Percentiles rank a stretch among this genome's conserved stretches.
These are phyloP conservation scores for Cetoscarus ocellatus DNA, from an alignment of 2,797 vertebrate species.

Conservation along the genomic window DNA sequence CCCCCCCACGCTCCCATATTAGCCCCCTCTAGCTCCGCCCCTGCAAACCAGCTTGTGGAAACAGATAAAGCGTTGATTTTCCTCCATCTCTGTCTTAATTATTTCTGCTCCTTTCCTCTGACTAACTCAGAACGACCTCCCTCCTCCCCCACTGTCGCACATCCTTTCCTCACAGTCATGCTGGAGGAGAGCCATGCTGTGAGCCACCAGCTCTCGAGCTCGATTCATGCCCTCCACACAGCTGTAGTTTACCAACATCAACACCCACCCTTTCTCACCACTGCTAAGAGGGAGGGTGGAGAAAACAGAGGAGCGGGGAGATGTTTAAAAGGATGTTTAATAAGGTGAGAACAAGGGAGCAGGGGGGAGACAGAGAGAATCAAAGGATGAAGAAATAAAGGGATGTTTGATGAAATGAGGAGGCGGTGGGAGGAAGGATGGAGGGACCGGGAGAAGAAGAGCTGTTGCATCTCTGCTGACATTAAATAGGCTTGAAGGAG, in stretches of 20 bases:
- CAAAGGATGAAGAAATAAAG: slow-evolving; percentile 54
- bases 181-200: slow-evolving; percentile 31
- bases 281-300: slow-evolving; percentile 31
- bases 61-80: slow-evolving; percentile 14
- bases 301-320: slow-evolving; percentile 19
- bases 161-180: slow-evolving; percentile 17
- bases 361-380: slow-evolving; percentile 40
- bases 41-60: slow-evolving; percentile 52
- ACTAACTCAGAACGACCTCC: slow-evolving; percentile 1
- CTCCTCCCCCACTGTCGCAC: slow-evolving; percentile 1
- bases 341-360: slow-evolving; percentile 53
- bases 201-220: slow-evolving; percentile 28
- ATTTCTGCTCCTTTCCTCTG: slow-evolving; percentile 10
- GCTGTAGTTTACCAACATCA: slow-evolving; percentile 68
- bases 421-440: slow-evolving; percentile 24
- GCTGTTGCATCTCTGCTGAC: slow-evolving; percentile 25
- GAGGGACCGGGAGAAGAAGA: slow-evolving; percentile 34
- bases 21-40: too few relatives aligned
- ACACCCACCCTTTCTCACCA: slow-evolving; percentile 50
- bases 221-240: slow-evolving; percentile 41
- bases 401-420: slow-evolving; percentile 64
- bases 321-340: slow-evolving; percentile 58
- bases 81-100: slow-evolving; percentile 9
- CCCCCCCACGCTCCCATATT: too few relatives aligned
- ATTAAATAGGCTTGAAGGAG: slow-evolving; percentile 46